Base-by-base conservation (phyloP, 2,113 vertebrate genomes). In the Poecile atricapillus region DNA sequence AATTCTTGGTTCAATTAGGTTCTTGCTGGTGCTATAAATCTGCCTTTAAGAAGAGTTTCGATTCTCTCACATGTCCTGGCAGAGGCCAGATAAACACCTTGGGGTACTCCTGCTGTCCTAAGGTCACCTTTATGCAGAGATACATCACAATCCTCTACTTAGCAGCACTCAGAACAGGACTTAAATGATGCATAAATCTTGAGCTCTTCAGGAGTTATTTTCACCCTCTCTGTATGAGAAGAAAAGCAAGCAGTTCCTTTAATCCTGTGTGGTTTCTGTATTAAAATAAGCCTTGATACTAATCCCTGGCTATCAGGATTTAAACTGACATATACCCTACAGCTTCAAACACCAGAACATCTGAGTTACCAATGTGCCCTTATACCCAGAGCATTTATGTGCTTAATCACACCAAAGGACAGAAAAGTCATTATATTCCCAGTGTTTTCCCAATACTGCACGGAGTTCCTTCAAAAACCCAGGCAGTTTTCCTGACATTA, bases 231-330 rank as follows among this genome's bases (percentile, higher is more conserved):
- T 44, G 15, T 88, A 46, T 21, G 9, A 74, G 82, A 76, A 70
- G 33, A 90, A 93, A 95, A 92, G 44, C 35, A 77, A 85, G 35
- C 35, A 85, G 47, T 93, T 95, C 43, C 31, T 91, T 93, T 96
- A 90, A 90, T 94, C 44, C 52, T 44, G 15, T 70, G 55, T 75
- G 71, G 71, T 31, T 93, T 94, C 90, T 83, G 33, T 81, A 91
- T 90, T 88, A 93, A 95, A 97, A 83, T 93, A 89, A 93, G 33
- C 87, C 60, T 63, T 86, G 68, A 73, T 95, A 93, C 39, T 94
- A 94, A 95, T 67, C 87, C 87, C 52, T 83, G 67, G 64, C 55
- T 83, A 70, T 92, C 43, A 91, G 87, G 71, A 90, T 92, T 93
- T 86, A 65, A 90, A 94, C 67, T 86, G 91, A 88, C 70, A 90